Base-by-base conservation (phyloP, 2,888 invertebrate genomes). In the Troglohyphantes excavatus region DNA sequence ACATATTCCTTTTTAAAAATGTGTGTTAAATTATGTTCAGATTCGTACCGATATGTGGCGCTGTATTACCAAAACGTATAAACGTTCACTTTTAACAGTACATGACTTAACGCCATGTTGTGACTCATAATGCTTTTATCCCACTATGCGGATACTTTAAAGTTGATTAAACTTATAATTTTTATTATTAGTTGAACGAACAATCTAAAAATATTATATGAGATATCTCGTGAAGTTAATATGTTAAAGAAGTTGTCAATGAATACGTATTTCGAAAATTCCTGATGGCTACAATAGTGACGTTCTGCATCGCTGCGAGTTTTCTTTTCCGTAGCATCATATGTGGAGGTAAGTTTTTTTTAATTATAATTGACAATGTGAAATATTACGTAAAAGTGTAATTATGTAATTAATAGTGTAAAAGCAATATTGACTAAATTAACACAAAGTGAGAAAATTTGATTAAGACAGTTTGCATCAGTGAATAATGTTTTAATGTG, bases 1-100 rank as follows among this genome's bases (percentile, higher is more conserved):
- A 61, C 13, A 5, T 21, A 23, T 67, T 26, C 17, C 7, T 23
- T 19, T 27, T 27, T 3, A n/a, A 19, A 26, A 27, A 13, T n/a
- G 6, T n/a, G 27, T 29, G n/a, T 53, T 13, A 53, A 53, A 53
- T 53, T 53, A 53, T 39, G 76, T 78, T 72, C 11, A 27, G 6
- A 75, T 83, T 84, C 73, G 63, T 46, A 17, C 84, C 84, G 84
- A 84, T 84, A 75, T 75, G 84, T 65, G 84, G 84, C 84, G 84
- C 84, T 84, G 46, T 26, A 21, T 19, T 53, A 19, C 67, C 53
- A 53, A 27, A 6, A 46, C 13, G 19, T 43, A 67, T 13, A 53
- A 53, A 53, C 5, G 53, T 21, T 6, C 29, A 26, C 23, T 26
- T 11, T 59, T 63, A 23, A n/a, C 1, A 33, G 5, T 23, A 5